A percentile compares a stretch with the other conserved stretches of the same genome.
phyloP scores from a whole-genome alignment of 2,888 invertebrate species.

The Drosophila barbarae region DNA sequence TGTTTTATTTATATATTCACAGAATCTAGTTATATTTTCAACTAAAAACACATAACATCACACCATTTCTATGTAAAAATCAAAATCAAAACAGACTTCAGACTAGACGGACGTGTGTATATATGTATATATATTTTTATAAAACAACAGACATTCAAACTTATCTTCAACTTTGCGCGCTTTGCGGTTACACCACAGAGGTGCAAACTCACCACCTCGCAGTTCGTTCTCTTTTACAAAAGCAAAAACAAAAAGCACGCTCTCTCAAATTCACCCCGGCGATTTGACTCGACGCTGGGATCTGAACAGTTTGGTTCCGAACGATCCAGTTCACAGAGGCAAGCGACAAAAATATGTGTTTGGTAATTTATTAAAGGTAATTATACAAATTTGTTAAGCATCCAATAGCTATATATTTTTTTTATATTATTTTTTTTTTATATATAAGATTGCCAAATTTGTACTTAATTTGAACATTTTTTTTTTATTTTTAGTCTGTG shows the following conservation, averaged over 20 bases:
- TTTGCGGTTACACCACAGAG: neutral
- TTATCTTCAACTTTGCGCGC: slow-evolving; percentile 24
- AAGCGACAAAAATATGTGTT: neutral
- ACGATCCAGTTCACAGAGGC: slow-evolving; percentile 1
- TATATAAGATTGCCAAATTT: too few relatives aligned
- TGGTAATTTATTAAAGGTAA: neutral
- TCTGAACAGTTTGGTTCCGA: slow-evolving; percentile 8
- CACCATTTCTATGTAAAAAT: neutral
- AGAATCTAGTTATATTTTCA: neutral
- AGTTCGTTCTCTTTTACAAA: neutral
- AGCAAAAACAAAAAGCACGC: neutral
- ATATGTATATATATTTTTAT: neutral
- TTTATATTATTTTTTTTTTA: too few relatives aligned
- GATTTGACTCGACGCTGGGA: slow-evolving; percentile 5
- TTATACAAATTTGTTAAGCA: neutral
- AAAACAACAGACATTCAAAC: neutral
- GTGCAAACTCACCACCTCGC: slow-evolving; percentile 8
- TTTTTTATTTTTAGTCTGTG: neutral
- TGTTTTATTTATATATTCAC: too few relatives aligned
- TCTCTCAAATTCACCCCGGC: slow-evolving; percentile 3
- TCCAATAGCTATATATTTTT: too few relatives aligned
- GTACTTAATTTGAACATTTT: neutral
- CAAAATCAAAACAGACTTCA: neutral
- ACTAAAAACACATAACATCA: too few relatives aligned
- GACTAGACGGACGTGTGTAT: neutral